Base-by-base conservation (phyloP, 2,888 invertebrate genomes). In the Anodontia alba region DNA sequence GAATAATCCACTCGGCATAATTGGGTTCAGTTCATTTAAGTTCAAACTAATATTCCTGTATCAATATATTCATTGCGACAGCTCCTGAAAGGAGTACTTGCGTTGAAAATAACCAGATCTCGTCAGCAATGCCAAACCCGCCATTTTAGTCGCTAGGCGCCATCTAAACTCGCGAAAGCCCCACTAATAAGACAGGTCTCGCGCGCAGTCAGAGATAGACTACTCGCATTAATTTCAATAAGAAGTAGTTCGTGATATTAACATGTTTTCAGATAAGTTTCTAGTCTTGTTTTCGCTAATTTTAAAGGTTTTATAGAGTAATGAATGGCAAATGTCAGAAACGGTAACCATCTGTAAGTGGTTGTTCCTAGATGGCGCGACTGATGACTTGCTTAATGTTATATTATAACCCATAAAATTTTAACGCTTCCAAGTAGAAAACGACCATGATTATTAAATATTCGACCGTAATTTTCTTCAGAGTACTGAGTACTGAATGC, bases 81-180 rank as follows among this genome's bases (percentile, higher is more conserved):
- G 62, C 62, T 62, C 31, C 31, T 62, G 62, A 62, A 62, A 62
- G 10, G 1, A 33, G 5, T 17, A 62, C 62, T 62, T 33, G 5
- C 26, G 15, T 33, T 84, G 84, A 84, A 75, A 68, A 43, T 66
- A 20, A 43, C 73, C 84, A 84, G 84, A 81, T 33, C 72, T 54
- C 23, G 23, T 31, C 31, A 23, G 74, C 80, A 73, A 79, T 79
- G 74, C 71, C 42, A 75, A 84, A 84, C 81, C 78, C 81, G 81
- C 78, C 74, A 84, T 75, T 77, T 79, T 73, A 79, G 75, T 72
- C 74, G 78, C 73, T 72, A 68, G 84, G 84, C 84, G 84, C 84
- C 84, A 79, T 81, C 54, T 80, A 81, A 84, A 76, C 73, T 75
- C 80, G 80, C 70, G 70, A 79, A 81, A 69, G 67, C 54, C 51